Conservation (phyloP, 2,888 invertebrate genomes). For the Oasisia sp. region DNA sequence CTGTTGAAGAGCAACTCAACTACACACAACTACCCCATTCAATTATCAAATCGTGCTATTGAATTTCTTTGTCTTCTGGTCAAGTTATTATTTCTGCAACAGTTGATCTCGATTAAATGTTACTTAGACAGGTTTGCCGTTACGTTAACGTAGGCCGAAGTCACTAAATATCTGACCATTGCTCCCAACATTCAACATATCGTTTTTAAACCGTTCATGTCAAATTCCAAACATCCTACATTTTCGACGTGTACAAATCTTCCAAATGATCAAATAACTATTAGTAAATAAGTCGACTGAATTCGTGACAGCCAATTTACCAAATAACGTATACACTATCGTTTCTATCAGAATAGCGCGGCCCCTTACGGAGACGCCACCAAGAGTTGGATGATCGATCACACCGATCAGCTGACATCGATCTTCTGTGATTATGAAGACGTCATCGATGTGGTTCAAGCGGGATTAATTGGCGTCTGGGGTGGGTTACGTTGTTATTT, state of each 20-base stretch:
- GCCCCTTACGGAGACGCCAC: slow-evolving; percentile 30
- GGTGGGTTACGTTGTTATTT: slow-evolving; percentile 23
- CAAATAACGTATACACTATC: neutral
- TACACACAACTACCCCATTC: too few species aligned
- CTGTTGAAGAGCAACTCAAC: too few species aligned
- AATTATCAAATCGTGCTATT: too few species aligned
- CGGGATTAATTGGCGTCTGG: slow-evolving; percentile 36
- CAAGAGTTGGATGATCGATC: slow-evolving; percentile 27
- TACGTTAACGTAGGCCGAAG: neutral
- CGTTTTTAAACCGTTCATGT: neutral
- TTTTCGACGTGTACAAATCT: neutral
- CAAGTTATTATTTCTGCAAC: neutral
- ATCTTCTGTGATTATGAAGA: slow-evolving; percentile 29
- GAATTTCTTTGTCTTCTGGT: too few species aligned
- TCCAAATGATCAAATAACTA: neutral
- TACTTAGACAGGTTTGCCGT: neutral
- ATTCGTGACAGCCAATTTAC: neutral
- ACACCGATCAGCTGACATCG: slow-evolving; percentile 33
- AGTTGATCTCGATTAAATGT: neutral
- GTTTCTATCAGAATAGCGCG: neutral
- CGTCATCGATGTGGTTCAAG: slow-evolving; percentile 31
- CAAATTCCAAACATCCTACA: neutral
- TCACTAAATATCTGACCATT: neutral
- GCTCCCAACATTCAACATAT: neutral
- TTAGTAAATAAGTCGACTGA: neutral